Evolutionary conservation across 1,140 invertebrate genomes (phyloP).

Genomic region (Drosophila aff.): DNA sequence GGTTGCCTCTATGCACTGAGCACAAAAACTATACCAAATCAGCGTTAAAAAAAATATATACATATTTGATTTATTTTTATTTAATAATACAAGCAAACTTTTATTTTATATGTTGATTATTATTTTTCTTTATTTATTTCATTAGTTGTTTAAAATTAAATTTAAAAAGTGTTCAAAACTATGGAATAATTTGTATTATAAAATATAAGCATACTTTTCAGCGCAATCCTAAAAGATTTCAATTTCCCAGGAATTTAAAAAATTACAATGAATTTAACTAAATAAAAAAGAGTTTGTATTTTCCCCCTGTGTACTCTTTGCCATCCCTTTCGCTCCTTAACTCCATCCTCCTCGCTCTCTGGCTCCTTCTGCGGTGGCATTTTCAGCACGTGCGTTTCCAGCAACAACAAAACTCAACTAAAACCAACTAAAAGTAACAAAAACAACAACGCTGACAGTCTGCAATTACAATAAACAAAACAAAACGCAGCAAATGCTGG

Average conservation of each 20-base stretch:
- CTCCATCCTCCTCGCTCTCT: conserved; percentile 5
- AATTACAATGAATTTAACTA: too few species aligned
- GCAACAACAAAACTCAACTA: conserved; percentile 27
- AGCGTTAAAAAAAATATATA: too few species aligned
- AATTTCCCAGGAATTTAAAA: too few species aligned
- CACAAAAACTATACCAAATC: not conserved
- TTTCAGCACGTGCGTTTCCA: conserved; percentile 56
- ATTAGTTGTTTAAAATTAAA: too few species aligned
- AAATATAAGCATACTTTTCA: not conserved
- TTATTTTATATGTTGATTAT: too few species aligned
- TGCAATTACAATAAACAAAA: conserved; percentile 62
- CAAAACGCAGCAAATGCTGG: conserved; percentile 49
- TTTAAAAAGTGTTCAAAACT: too few species aligned
- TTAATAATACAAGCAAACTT: too few species aligned
- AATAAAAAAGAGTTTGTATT: not conserved
- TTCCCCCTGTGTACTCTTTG: not conserved
- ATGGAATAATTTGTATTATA: too few species aligned
- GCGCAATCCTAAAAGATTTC: not conserved
- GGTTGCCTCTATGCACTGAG: not conserved
- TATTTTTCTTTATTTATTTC: too few species aligned
- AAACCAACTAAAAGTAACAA: conserved; percentile 34
- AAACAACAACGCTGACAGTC: conserved; percentile 43
- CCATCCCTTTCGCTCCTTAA: not conserved
- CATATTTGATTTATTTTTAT: too few species aligned
- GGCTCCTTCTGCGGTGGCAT: conserved; percentile 46